Evolutionary conservation across 2,888 invertebrate species (phyloP).

Genomic region (Coenonympha glycerion): DNA sequence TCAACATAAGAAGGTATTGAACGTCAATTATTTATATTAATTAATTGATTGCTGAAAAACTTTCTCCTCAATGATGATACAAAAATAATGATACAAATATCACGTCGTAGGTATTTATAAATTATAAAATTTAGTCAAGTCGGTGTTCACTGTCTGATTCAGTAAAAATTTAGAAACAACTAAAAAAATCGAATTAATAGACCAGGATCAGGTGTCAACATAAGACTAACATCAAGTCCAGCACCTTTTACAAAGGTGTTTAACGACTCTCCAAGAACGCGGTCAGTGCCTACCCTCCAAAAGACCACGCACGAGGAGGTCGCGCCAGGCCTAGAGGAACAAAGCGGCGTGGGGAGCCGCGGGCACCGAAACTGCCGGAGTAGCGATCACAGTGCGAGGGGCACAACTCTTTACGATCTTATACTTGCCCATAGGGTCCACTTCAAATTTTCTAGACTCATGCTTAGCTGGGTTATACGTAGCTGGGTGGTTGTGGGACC

Average conservation of each 20-base stretch:
- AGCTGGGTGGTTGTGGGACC: constrained; percentile 64
- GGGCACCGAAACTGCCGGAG: constrained; percentile 46
- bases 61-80: no score
- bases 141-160: neutral
- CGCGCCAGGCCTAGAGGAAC: constrained; percentile 73
- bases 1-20: no score
- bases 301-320: constrained; percentile 70
- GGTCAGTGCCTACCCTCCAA: constrained; percentile 59
- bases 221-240: neutral
- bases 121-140: no score
- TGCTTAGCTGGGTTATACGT: constrained; percentile 68
- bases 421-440: constrained; percentile 72
- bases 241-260: neutral
- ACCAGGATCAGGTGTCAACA: neutral
- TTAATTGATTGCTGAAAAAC: no score
- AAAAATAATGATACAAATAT: no score
- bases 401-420: constrained; percentile 59
- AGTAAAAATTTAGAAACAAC: neutral
- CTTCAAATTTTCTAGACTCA: constrained; percentile 64
- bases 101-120: no score
- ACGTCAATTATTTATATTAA: no score
- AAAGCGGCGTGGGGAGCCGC: constrained; percentile 60
- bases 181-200: neutral
- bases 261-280: constrained; percentile 57
- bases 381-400: constrained; percentile 36